A percentile compares a stretch with the other conserved stretches of the same genome.
Evolutionary conservation across 2,113 vertebrate genomes (phyloP).

Genomic region (Leucopternis melanops): DNA sequence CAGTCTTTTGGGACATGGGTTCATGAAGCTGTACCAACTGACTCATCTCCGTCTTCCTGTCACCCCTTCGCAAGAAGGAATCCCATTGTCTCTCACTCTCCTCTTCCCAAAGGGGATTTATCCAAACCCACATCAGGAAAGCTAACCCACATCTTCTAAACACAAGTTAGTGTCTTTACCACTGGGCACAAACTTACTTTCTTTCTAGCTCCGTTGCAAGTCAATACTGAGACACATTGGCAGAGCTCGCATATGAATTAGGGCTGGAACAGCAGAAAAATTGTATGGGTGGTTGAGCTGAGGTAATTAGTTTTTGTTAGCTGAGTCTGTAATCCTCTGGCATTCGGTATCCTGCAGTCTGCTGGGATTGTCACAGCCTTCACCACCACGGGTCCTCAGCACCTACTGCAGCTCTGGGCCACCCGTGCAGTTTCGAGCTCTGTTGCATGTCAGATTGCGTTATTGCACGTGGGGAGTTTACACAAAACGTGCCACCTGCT

Average conservation of each 20-base stretch:
- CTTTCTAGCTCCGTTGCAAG: not conserved
- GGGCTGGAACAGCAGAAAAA: not conserved
- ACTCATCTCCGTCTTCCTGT: not conserved
- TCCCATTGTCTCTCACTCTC: not conserved
- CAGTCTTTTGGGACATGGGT: not conserved
- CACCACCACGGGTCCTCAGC: not conserved
- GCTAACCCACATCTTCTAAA: not conserved
- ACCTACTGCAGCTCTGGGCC: not conserved
- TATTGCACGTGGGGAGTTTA: not conserved
- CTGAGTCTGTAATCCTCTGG: not conserved
- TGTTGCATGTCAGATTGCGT: not conserved
- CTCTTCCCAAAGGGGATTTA: not conserved
- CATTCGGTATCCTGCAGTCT: not conserved
- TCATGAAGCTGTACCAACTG: not conserved
- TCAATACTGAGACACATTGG: not conserved
- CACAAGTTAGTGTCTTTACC: not conserved
- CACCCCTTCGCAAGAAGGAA: not conserved
- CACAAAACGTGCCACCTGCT: not conserved
- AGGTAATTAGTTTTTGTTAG: not conserved
- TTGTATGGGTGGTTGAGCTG: not conserved
- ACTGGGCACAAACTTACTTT: not conserved
- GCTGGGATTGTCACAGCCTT: not conserved
- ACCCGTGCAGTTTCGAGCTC: not conserved
- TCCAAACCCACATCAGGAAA: not conserved
- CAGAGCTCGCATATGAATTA: not conserved